Evolutionary conservation across 2,888 invertebrate species (phyloP), one percentile per base, ranked within the genome.

Genomic region (Lordiphosa andalusiaca): DNA sequence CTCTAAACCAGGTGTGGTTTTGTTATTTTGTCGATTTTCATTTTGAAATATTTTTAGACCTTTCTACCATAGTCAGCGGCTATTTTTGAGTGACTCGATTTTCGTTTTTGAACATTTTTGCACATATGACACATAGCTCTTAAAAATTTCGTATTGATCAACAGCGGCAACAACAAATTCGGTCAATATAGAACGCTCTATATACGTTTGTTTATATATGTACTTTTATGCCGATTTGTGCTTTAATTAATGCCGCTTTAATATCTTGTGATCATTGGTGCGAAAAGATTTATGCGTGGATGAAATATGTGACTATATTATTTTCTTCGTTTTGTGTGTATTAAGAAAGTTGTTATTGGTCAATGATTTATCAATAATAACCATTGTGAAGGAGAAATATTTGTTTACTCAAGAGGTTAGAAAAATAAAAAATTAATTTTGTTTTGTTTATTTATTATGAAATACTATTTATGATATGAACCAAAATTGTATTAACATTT

Each of bases 121-220:
- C 76, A 83, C 62, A 71, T 83, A 83, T 77, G 77, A 85, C 77
- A 77, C 85, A 77, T 63, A 36, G 50, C 57, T 51, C 50, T 50
- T 56, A 19, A 65, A 63, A 64, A 51, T 50, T 52, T 41, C 51
- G 30, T 48, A 65, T 76, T 74, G 84, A 68, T 76, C 64, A 58
- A 56, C 73, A 68, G 58, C 19, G 53, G 37, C 52, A 59, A 41
- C 23, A 25, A 25, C n/a, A 41, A 41, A 33, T 44, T 44, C 16
- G 44, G 44, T 30, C 42, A 44, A 44, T 44, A 44, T 30, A 16
- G 9, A 44, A 30, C 30, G 42, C 40, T 46, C 55, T 40, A 48
- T 53, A 57, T 53, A 50, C 39, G 54, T 47, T 49, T 10, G 12
- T 6, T 23, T 37, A 30, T 16, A 30, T 16, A 42, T 62, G 53